Conservation (phyloP, 2,113 vertebrate genomes). For the Dascyllus trimaculatus region DNA sequence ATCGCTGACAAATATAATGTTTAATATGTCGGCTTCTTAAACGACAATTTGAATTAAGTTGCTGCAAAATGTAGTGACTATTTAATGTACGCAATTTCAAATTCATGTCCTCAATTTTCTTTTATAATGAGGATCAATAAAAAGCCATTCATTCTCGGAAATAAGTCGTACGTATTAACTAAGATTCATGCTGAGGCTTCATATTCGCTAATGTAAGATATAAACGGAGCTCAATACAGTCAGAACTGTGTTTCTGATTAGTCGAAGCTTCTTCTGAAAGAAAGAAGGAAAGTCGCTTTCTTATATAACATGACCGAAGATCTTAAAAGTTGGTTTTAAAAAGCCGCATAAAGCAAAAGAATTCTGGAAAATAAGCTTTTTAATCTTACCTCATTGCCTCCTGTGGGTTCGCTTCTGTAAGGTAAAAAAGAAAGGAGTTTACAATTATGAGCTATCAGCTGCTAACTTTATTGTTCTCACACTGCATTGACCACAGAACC, state of each 20-base stretch:
- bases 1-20: conserved; percentile 33
- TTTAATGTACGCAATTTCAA: conserved; percentile 60
- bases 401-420: conserved; percentile 81
- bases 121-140: conserved; percentile 55
- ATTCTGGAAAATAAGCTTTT: conserved; percentile 4
- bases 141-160: conserved; percentile 38
- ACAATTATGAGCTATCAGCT: conserved; percentile 37
- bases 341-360: not conserved
- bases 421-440: conserved; percentile 17
- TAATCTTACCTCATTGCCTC: conserved; percentile 84
- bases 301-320: not conserved
- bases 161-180: conserved; percentile 23
- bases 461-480: conserved; percentile 44
- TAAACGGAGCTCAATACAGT: conserved; percentile 22
- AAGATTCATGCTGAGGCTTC: conserved; percentile 33
- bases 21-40: conserved; percentile 32
- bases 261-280: not conserved
- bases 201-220: conserved; percentile 29
- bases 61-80: conserved; percentile 39
- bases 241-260: conserved; percentile 13
- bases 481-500: conserved; percentile 34
- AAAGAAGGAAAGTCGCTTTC: not conserved
- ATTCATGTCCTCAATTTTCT: conserved; percentile 46
- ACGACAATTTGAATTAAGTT: conserved; percentile 33
- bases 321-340: conserved; percentile 11